Conservation (phyloP, 2,888 invertebrate species). For the Tridacna gigas region DNA sequence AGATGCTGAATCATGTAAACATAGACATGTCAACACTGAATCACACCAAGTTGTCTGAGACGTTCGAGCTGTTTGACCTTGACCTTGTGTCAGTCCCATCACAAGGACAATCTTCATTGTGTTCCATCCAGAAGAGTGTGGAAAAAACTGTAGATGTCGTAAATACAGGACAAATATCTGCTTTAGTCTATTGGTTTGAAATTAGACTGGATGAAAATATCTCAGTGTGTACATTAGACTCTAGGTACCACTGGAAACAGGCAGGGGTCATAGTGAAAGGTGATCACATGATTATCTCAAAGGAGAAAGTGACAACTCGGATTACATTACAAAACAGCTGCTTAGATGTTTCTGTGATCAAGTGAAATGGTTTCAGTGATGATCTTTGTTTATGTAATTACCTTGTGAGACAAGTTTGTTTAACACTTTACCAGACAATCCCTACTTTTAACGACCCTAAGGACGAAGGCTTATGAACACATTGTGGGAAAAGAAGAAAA, state of each 20-base stretch:
- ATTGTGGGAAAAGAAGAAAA: background rate
- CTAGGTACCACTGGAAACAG: conserved; percentile 76
- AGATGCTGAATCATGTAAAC: conserved; percentile 79
- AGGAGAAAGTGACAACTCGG: conserved; percentile 66
- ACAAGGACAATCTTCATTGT: conserved; percentile 44
- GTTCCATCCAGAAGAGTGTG: conserved; percentile 64
- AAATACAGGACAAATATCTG: conserved; percentile 74
- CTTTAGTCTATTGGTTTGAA: conserved; percentile 81
- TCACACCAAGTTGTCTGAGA: conserved; percentile 75
- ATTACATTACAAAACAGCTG: conserved; percentile 77
- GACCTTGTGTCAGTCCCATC: conserved; percentile 67
- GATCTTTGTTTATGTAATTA: background rate
- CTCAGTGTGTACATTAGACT: conserved; percentile 71
- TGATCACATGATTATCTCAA: conserved; percentile 61
- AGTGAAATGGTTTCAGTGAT: background rate
- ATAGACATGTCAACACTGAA: conserved; percentile 76
- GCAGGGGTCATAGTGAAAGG: conserved; percentile 76
- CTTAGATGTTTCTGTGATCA: conserved; percentile 65
- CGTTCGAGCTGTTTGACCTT: conserved; percentile 75
- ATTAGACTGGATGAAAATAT: conserved; percentile 67
- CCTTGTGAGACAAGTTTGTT: too few species aligned
- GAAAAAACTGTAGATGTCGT: conserved; percentile 64
- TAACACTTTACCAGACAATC: background rate
- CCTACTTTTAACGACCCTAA: background rate
- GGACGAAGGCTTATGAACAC: background rate